Base-by-base conservation (phyloP, 1,140 invertebrate genomes). In the Hyles euphorbiae region DNA sequence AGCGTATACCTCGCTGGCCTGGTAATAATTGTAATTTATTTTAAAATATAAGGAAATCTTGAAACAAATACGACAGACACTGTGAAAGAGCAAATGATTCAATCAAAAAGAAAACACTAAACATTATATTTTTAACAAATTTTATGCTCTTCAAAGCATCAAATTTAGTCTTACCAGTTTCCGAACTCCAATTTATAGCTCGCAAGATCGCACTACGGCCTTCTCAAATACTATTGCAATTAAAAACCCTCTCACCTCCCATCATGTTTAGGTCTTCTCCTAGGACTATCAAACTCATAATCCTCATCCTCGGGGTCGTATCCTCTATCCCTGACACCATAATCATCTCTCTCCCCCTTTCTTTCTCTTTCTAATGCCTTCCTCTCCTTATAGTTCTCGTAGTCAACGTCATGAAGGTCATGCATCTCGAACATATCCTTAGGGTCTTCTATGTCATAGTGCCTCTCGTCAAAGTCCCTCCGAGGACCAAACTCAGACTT, bases 291-390 rank as follows among this genome's bases (percentile, higher is more conserved):
- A 50, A 81, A 80, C 48, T 84, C 83, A 58, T 72, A 81, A 32
- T 87, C 82, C 5, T 86, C 85, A 61, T 87, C 81, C 56, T 88
- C 83, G 2, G 80, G 81, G 57, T 85, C 79, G 56, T 89, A 83
- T 1, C 82, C 83, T 3, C 69, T 59, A 47, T 85, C 87, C 47
- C 80, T 77, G n/a, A 72, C 72, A 3, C 67, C 73, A 51, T 78
- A 75, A 5, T 84, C 76, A 2, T 83, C 76, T 48, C 63, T 53
- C 33, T 84, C 77, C 53, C 65, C 75, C 5, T 65, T 44, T 52
- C 70, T 71, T 0, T 83, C 77, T 48, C 71, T 68, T 58, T 87
- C 79, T 50, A 81, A 49, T 9, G 80, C 83, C 56, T 79, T 75
- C 58, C 74, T 79, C 34, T 87, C 84, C 61, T 70, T 82, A 56